Base-by-base conservation (phyloP, 2,113 vertebrate species). In the Triplophysa rosa region DNA sequence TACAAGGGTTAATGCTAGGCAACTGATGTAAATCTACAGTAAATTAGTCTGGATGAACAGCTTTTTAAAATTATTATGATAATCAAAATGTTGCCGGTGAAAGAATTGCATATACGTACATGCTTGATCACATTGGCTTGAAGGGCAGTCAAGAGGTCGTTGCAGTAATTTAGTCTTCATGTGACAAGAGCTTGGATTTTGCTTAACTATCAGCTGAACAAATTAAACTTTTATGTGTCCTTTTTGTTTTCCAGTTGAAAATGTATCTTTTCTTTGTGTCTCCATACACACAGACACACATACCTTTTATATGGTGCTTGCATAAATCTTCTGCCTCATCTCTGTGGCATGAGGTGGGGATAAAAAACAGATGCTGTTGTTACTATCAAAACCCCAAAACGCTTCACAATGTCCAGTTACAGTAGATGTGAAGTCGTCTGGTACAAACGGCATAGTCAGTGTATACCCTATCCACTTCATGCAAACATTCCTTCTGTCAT, bases 391-490 rank as follows among this genome's bases (percentile, higher is more conserved):
- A 54, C 47, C 0, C 47, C 68, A 56, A 8, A 76, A 71, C 65
- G 78, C 82, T 82, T 76, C 63, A 73, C 80, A 87, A 80, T 70
- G 83, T 23, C 13, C 54, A 77, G 68, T 77, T 66, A 21, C 19
- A 52, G 49, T 49, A 83, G 84, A 88, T 71, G 82, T 88, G 84
- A 90, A 84, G 70, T 87, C 87, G 85, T 80, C 82, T 83, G 83
- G 83, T 88, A 67, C 82, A 61, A 40, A 37, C 33, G 33, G 6
- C 33, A 37, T 7, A 85, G 71, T 80, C 85, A 82, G 68, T 67
- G 52, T 58, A 17, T 64, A 42, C 42, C 82, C 37, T 12, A 11
- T 45, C 42, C 80, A 75, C 85, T 12, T 72, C 40, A 59, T 23
- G 12, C 54, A 72, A 72, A 72, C 69, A 58, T 58, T 6, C 19